Evolutionary conservation across 2,888 invertebrate genomes (phyloP), one percentile per base, ranked within the genome.

Genomic region (Nomada hirtipes): DNA sequence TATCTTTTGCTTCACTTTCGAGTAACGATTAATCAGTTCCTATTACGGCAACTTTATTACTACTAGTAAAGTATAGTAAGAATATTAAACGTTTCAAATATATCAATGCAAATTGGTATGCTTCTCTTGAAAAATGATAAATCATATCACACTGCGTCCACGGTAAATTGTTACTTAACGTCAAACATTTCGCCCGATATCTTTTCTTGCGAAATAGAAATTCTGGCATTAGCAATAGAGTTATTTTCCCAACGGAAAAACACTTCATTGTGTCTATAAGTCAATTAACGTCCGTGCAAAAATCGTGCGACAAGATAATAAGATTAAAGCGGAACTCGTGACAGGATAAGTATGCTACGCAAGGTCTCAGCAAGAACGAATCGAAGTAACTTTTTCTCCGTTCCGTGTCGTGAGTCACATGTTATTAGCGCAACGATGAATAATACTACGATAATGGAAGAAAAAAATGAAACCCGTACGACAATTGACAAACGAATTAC

Each of bases 371-470:
- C 52, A 67, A 68, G 77, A 79, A 63, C 55, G 18, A 29, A 42
- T 36, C 52, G 20, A 42, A 52, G 57, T 29, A 18, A 42, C 29
- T 80, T 82, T 79, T 79, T 80, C 55, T 60, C 50, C 70, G 50
- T 26, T 55, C 67, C 7, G 13, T 57, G 29, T 44, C 73, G 79
- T 75, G 75, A 77, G 80, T 82, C 81, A 79, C 67, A n/a, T 52
- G 64, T 79, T 79, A 70, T 69, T 74, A 55, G 53, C 26, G 42
- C 73, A 36, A n/a, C 55, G 79, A 23, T 81, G 79, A 81, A 79
- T 81, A 81, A 79, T 70, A 73, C 42, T 36, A 44, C 53, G 60
- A 70, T 79, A 81, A 81, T 67, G 64, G 44, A 4, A 36, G 26
- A 23, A 29, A 47, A 78, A 26, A 53, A 4, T 44, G 0, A 4